These are phyloP conservation scores for Ochlodes sylvanus DNA, from an alignment of 2,888 invertebrate genomes.

Conservation along the genomic window DNA sequence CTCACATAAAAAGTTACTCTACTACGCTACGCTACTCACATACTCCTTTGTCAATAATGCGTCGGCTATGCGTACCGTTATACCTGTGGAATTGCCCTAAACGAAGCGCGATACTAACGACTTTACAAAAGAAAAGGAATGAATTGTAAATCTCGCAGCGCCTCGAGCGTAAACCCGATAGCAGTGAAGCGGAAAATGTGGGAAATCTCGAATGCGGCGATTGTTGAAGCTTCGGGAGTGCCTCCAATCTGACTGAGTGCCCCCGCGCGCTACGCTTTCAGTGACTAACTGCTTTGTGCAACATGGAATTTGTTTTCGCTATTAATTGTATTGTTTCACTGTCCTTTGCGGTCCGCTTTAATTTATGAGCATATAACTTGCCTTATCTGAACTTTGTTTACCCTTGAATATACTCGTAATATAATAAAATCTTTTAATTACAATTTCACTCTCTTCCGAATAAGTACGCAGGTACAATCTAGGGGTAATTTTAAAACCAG, in stretches of 20 bases:
- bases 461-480: no score
- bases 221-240: slow-evolving; percentile 58
- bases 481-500: no score
- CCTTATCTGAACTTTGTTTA: background rate
- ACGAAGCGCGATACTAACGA: slow-evolving; percentile 27
- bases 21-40: no score
- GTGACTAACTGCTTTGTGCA: slow-evolving; percentile 53
- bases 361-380: background rate
- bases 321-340: slow-evolving; percentile 14
- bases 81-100: background rate
- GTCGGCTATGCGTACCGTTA: background rate
- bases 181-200: slow-evolving; percentile 56
- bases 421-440: background rate
- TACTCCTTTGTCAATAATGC: no score
- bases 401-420: background rate
- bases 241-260: slow-evolving; percentile 75
- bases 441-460: background rate
- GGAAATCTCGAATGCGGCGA: slow-evolving; percentile 69
- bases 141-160: slow-evolving; percentile 35
- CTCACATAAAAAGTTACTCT: no score
- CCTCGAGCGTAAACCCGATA: slow-evolving; percentile 44
- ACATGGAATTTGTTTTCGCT: background rate
- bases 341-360: background rate
- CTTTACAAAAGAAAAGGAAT: slow-evolving; percentile 20
- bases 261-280: slow-evolving; percentile 57